Percentiles rank a stretch among this genome's conserved stretches.
Conservation (phyloP, 2,113 vertebrate genomes). For the Rutilus rutilus region DNA sequence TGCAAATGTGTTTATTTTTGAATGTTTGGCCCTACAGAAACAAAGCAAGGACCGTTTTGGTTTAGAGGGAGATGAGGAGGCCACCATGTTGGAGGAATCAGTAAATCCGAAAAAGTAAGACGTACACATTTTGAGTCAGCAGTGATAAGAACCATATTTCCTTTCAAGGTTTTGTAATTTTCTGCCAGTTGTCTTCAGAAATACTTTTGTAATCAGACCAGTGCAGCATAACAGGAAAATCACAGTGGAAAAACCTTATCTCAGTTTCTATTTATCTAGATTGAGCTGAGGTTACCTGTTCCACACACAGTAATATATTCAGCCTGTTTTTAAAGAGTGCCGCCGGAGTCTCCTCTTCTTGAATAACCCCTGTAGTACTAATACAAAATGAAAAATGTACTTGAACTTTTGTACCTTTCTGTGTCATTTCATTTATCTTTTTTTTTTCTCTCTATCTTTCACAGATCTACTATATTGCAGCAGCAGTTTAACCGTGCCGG, state of each 20-base stretch:
- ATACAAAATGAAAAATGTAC: background rate
- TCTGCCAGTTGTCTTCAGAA: background rate
- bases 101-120: slow-evolving; percentile 96
- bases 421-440: background rate
- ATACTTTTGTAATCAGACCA: background rate
- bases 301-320: background rate
- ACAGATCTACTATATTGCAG: slow-evolving; percentile 92
- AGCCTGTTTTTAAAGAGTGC: background rate
- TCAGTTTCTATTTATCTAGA: slow-evolving; percentile 18
- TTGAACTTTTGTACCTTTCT: slow-evolving; percentile 3
- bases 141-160: background rate
- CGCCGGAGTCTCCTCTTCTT: background rate
- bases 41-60: slow-evolving; percentile 98
- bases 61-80: slow-evolving; percentile 95
- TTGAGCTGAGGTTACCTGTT: slow-evolving; percentile 29
- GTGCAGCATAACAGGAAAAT: background rate
- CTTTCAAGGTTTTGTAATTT: slow-evolving; percentile 29
- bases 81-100: slow-evolving; percentile 97
- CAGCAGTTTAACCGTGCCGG: slow-evolving; percentile 94
- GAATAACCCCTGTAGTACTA: background rate
- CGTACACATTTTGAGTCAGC: background rate
- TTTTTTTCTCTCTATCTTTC: background rate
- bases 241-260: slow-evolving; percentile 17
- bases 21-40: slow-evolving; percentile 77
- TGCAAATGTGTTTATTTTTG: background rate